Conservation (phyloP, 2,888 invertebrate species). For the Clitarchus hookeri region DNA sequence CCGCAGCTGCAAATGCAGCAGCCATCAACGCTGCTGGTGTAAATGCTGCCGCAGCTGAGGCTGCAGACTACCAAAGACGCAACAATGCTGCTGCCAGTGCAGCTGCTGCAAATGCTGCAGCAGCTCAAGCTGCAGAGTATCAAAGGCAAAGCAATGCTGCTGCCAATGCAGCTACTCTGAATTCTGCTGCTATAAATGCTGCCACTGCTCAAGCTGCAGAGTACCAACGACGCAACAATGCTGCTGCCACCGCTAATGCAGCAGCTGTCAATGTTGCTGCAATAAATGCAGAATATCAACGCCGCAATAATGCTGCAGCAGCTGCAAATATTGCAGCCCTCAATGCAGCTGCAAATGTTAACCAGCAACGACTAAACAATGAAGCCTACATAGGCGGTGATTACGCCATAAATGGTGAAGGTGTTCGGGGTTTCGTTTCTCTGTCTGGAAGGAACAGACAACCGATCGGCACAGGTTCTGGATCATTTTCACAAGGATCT, state of each 20-base stretch:
- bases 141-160: not conserved
- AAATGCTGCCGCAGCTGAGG: not conserved
- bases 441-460: not conserved
- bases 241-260: not conserved
- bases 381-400: not conserved
- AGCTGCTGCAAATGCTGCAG: not conserved
- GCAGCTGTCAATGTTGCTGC: not conserved
- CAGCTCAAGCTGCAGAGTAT: constrained; percentile 17
- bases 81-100: constrained; percentile 14
- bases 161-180: not conserved
- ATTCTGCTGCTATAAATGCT: not conserved
- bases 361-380: not conserved
- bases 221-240: not conserved
- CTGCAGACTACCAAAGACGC: not conserved
- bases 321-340: constrained; percentile 10
- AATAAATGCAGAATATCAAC: not conserved
- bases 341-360: not conserved
- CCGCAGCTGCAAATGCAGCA: not conserved
- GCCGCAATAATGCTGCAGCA: constrained; percentile 4
- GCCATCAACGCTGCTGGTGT: not conserved
- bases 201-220: not conserved
- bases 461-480: constrained; percentile 16
- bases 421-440: not conserved
- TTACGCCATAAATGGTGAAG: not conserved
- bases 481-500: constrained; percentile 21